Evolutionary conservation across 2,797 vertebrate species (phyloP), one percentile per base, ranked within the genome.

Genomic region (Toxotes lorentzi): DNA sequence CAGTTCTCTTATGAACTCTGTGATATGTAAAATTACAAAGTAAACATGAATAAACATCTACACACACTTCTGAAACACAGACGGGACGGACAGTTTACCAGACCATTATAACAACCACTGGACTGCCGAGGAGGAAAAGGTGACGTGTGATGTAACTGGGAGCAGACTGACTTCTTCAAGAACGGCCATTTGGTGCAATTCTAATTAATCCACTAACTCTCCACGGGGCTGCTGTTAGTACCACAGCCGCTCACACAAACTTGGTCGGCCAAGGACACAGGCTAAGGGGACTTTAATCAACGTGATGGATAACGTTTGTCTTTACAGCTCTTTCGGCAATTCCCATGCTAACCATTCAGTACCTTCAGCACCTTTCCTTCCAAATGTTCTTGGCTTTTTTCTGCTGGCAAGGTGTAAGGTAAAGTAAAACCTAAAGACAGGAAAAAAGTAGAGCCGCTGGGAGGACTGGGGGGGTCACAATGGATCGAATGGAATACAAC

Each of bases 161-260:
- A 56, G 70, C 78, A 82, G 86, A 91, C 45, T 86, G 79, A 90
- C 78, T 83, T 73, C 77, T 79, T 65, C 78, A 73, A 67, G 64
- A 83, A 60, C 14, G 69, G 59, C 82, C 73, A 85, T 83, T 89
- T 82, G 90, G 86, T 87, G 32, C 65, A 73, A 68, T 82, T 86
- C 74, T 90, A 91, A 93, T 94, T 90, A 91, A 88, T 88, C 87
- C 73, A 67, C 68, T 40, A 72, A 73, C 43, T 88, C 87, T 88
- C 84, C 7, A 21, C 57, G 85, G 86, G 79, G 76, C 77, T 68
- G 70, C 71, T 83, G 90, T 90, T 88, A 83, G 79, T 72, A 57
- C 84, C 79, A 63, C 70, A 78, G 73, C 76, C 70, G 41, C 53
- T 86, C 85, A 78, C 79, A 87, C 79, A 81, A 78, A 81, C 84